Base-by-base conservation (phyloP, 2,797 vertebrate species). In the Sardinella longiceps region DNA sequence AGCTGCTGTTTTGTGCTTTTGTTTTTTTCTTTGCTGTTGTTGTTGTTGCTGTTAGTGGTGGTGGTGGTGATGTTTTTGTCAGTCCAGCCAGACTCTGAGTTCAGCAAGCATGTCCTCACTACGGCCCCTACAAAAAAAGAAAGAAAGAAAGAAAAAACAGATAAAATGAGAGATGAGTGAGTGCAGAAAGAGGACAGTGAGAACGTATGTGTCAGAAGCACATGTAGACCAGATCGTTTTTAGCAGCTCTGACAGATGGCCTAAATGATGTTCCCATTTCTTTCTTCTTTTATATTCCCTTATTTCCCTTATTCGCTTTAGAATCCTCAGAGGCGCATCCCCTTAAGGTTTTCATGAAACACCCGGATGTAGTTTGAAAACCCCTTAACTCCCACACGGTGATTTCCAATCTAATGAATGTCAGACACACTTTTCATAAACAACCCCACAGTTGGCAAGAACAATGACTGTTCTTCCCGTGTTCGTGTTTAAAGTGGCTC, bases 1-100 rank as follows among this genome's bases (percentile, higher is more conserved):
- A 90, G 85, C 53, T 89, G 91, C 82, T 89, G 86, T 82, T 85
- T 84, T n/a, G 18, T 14, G 48, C 25, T 63, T 39, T 60, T 51
- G 2, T 60, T 60, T 60, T 20, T 60, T n/a, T 25, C 6, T 2
- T 60, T 25, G 51, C 6, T 60, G 56, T 9, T 77, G 37, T 77
- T 77, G 33, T 39, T 20, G 33, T 39, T 63, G 87, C 87, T 60
- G 56, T 10, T 77, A 18, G 20, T 39, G 33, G 4, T 20, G 51
- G 3, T 50, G 48, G 2, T 56, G 53, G 3, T 74, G 18, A 37
- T 74, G 15, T 70, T 74, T 6, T 23, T 63, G 86, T 87, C 18
- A 89, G 83, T 82, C 86, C 58, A 28, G 81, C 39, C 83, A n/a
- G 80, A 25, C 46, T 33, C 39, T 53, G 66, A 87, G 84, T 82